Evolutionary conservation across 2,113 vertebrate genomes (phyloP).

Genomic region (Polypterus bichir): DNA sequence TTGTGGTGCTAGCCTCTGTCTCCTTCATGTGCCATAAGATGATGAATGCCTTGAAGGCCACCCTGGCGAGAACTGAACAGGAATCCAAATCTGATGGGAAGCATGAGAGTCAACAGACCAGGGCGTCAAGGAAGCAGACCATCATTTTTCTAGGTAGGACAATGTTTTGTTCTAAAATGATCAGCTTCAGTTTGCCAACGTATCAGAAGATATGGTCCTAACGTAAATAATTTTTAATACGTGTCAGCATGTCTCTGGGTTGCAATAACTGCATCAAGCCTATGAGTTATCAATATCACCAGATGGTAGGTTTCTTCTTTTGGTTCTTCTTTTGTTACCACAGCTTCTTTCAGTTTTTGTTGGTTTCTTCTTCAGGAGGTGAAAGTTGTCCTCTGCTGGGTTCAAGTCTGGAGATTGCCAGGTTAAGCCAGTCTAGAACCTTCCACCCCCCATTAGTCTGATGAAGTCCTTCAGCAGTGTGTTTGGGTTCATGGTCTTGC

Average conservation of each 20-base stretch:
- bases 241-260: neutral
- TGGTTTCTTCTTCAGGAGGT: too few species aligned
- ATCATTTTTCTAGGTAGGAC: slow-evolving; percentile 70
- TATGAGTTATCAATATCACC: too few species aligned
- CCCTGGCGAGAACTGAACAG: slow-evolving; percentile 26
- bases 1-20: slow-evolving; percentile 62
- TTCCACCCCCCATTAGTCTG: too few species aligned
- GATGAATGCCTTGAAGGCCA: slow-evolving; percentile 54
- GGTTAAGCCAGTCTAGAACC: too few species aligned
- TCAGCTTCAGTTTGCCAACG: neutral
- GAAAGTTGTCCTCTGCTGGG: too few species aligned
- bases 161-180: neutral
- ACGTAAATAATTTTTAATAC: slow-evolving; percentile 12
- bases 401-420: too few species aligned
- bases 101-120: slow-evolving; percentile 41
- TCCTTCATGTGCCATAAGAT: slow-evolving; percentile 79
- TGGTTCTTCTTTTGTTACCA: too few species aligned
- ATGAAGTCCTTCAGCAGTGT: too few species aligned
- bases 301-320: too few species aligned
- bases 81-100: slow-evolving; percentile 13
- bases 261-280: too few species aligned
- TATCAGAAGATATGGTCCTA: neutral
- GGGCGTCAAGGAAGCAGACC: slow-evolving; percentile 67
- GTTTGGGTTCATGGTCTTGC: too few species aligned
- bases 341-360: too few species aligned